Evolutionary conservation across 2,888 invertebrate species (phyloP), one percentile per base, ranked within the genome.

Genomic region (Camptogramma bilineatum): DNA sequence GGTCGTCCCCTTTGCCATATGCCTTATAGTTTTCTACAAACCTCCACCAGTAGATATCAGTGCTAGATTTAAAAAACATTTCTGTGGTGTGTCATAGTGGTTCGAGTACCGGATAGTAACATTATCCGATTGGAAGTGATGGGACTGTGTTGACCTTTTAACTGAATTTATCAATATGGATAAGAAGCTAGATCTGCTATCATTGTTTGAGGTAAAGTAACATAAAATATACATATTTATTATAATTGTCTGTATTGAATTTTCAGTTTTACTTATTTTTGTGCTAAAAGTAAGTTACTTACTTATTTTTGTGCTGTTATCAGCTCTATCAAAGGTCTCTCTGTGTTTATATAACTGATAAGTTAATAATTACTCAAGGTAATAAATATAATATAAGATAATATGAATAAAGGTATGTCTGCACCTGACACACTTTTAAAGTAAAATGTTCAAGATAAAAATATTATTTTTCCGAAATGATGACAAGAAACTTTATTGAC

Each of bases 131-230:
- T 70, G 62, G 47, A 69, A 78, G 84, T 88, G 85, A 80, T 72
- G 83, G 66, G 80, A 76, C 74, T 75, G 81, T 84, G 84, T 82
- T 82, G 75, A 75, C 83, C 71, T 82, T 83, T 81, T 73, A 77
- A 80, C 69, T 63, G 73, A 60, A 64, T 59, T 62, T 48, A 74
- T 46, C 67, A 90, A 80, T 76, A 93, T 93, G 93, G 93, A 93
- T 88, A 91, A 84, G 83, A 93, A 91, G 84, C 76, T 93, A 86
- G 93, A 93, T 77, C 79, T 93, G 59, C 81, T 93, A 81, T 93
- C 93, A 16, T 76, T 93, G 57, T 86, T 93, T 75, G 93, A 93
- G 93, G 93, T 93, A 93, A 85, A 72, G 17, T 9, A 4, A 18
- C 18, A 9, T 50, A 16, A 48, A 16, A 34, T 10, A 7, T 19